Conservation (phyloP, 2,797 vertebrate genomes). For the Pitangus sulphuratus region DNA sequence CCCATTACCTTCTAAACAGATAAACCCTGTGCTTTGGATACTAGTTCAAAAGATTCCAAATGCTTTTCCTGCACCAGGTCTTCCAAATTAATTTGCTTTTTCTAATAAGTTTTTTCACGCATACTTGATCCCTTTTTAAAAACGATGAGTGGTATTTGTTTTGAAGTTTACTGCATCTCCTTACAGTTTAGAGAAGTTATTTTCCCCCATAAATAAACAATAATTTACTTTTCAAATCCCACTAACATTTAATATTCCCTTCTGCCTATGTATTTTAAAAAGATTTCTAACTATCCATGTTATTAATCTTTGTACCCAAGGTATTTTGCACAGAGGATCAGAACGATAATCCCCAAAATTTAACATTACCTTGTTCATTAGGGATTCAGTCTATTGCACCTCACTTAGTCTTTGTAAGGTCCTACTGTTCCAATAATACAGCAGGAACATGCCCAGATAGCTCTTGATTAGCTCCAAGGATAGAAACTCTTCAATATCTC, state of each 20-base stretch:
- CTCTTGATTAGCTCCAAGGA: not conserved
- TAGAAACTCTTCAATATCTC: not conserved
- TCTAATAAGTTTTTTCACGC: not conserved
- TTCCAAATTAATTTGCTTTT: not conserved
- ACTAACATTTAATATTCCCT: not conserved
- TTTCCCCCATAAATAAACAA: not conserved
- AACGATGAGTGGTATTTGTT: not conserved
- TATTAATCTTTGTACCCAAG: not conserved
- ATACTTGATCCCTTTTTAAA: not conserved
- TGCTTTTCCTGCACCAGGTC: not conserved
- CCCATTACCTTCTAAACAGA: not conserved
- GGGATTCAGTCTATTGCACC: not conserved
- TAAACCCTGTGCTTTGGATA: not conserved
- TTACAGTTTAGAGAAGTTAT: not conserved
- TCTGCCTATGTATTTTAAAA: not conserved
- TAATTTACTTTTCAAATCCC: not conserved
- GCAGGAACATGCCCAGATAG: rapidly evolving
- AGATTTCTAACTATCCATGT: not conserved
- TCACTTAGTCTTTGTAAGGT: not conserved
- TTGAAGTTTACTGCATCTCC: not conserved
- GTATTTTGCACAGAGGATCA: not conserved
- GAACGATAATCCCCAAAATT: not conserved
- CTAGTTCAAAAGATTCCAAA: not conserved
- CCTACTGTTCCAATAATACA: not conserved
- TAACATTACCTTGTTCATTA: not conserved